Base-by-base conservation (phyloP, 2,113 vertebrate genomes). In the Syngnathoides biaculeatus region DNA sequence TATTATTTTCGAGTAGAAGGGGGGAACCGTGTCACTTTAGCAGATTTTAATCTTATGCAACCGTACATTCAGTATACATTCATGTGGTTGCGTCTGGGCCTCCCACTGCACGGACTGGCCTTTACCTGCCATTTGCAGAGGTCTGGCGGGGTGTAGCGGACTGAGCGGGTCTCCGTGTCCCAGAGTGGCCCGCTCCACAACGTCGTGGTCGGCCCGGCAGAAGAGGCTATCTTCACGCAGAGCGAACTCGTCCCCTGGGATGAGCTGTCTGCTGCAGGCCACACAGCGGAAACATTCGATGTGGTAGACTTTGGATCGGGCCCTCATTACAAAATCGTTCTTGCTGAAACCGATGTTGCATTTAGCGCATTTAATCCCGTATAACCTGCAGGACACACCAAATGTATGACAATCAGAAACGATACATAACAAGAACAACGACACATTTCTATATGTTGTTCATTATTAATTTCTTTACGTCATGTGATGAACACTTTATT, bases 261-360 rank as follows among this genome's bases (percentile, higher is more conserved):
- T 98, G 81, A 99, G 95, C 89, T 98, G 97, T 62, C 97, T 93
- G 90, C 96, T 97, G 91, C 97, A 99, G 82, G 96, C 96, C 91
- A 98, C 95, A 83, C 97, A 99, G 80, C 96, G 95, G 90, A 98
- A 99, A 90, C 97, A 99, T 88, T 98, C 97, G 89, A 98, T 97
- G 91, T 99, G 97, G 91, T 98, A 99, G 73, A 98, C 96, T 87
- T 98, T 96, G 88, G 95, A 92, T 64, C 97, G 96, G 68, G 96
- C 96, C 62, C 96, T 89, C 97, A 99, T 98, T 89, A 98, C 97
- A 80, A 99, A 98, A 92, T 98, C 96, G 67, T 97, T 99, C 91
- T 97, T 98, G 89, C 96, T 98, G 94, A 99, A 99, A 79, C 96
- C 95, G 84, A 98, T 96, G 92, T 95, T 97, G 91, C 97, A 99